phyloP scores from a whole-genome alignment of 2,113 vertebrate species.

The Trachemys scripta region DNA sequence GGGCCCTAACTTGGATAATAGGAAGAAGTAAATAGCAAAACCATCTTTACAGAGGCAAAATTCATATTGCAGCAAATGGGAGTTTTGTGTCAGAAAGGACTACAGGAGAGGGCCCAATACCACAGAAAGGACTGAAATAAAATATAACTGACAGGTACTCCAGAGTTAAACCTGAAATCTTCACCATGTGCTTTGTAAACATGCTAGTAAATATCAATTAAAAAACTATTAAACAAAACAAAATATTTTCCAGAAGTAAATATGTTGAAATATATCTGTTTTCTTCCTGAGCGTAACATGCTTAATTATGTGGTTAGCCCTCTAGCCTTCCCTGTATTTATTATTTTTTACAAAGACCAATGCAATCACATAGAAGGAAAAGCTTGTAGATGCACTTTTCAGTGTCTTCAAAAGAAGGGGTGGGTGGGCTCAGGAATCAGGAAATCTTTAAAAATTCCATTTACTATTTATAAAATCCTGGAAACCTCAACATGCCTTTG shows the following conservation, averaged over 20 bases:
- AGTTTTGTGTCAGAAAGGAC: not conserved
- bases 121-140: not conserved
- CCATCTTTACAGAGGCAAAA: not conserved
- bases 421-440: not conserved
- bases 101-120: not conserved
- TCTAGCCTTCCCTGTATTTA: not conserved
- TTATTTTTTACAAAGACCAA: not conserved
- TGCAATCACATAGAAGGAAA: not conserved
- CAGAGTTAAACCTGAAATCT: not conserved
- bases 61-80: not conserved
- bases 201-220: not conserved
- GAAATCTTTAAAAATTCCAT: not conserved
- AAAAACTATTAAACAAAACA: not conserved
- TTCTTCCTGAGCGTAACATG: not conserved
- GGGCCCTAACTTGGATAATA: not conserved
- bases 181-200: not conserved
- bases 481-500: not conserved
- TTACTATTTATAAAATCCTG: not conserved
- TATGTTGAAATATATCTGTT: not conserved
- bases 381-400: not conserved
- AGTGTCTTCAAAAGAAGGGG: not conserved
- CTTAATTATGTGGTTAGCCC: not conserved
- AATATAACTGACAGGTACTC: not conserved
- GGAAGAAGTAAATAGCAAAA: not conserved
- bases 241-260: not conserved